Base-by-base conservation (phyloP, 2,888 invertebrate species). In the Gastracanthus pulcherrimus region DNA sequence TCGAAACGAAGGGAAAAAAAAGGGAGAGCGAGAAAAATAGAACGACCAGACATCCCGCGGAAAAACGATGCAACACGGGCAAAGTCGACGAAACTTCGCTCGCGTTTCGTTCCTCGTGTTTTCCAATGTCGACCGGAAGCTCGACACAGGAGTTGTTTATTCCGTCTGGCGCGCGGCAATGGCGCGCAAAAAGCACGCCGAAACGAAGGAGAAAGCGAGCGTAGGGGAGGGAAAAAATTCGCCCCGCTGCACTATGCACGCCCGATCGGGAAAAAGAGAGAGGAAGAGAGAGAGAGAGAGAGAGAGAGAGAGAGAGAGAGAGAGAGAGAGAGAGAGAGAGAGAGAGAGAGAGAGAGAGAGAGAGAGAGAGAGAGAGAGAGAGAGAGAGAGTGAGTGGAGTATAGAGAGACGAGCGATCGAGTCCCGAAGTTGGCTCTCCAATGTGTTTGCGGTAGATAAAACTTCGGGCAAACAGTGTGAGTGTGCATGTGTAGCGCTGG, bases 131-230 rank as follows among this genome's bases (percentile, higher is more conserved):
- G 84, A 80, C 84, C 87, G 86, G 86, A 88, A 87, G 86, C 86
- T 87, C 86, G 87, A 88, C 87, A 55, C 34, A 87, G 86, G 87
- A 86, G 87, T 89, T 89, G 87, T 89, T 89, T 89, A 89, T 89
- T 88, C 85, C 88, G 83, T 78, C 75, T 84, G 83, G 86, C 85
- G 74, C n/a, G n/a, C n/a, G n/a, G n/a, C n/a, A n/a, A 51, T 55
- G 23, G 26, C 31, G 36, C 36, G 60, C 72, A 66, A 7, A 78
- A 62, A 62, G 55, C 55, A n/a, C n/a, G 75, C 66, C 72, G 62
- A 72, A 81, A 82, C 60, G 72, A 76, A 82, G 81, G 83, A 81
- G 82, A 83, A 71, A 83, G 84, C 74, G 36, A 45, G 13, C n/a
- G 76, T 51, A 70, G 83, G 67, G 58, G 76, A 71, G 80, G 82